Evolutionary conservation across 2,797 vertebrate species (phyloP).

Genomic region (Margarornis squamiger): DNA sequence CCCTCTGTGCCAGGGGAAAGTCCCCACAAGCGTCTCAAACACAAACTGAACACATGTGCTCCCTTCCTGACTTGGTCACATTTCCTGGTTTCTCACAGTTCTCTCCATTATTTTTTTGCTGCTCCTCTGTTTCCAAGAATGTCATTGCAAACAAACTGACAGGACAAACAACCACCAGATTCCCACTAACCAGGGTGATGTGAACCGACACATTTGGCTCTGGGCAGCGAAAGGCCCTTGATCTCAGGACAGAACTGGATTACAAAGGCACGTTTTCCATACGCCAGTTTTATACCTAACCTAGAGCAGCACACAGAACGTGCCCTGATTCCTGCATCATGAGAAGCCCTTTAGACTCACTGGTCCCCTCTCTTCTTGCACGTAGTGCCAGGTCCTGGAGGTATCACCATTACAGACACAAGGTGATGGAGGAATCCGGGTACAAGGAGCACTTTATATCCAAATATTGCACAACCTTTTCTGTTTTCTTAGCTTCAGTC

Average conservation of each 20-base stretch:
- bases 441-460: background rate
- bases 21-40: background rate
- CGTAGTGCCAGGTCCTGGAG: background rate
- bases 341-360: background rate
- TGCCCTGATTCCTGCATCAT: background rate
- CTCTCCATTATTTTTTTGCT: background rate
- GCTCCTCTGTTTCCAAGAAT: background rate
- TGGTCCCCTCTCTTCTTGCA: background rate
- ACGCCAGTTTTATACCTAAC: background rate
- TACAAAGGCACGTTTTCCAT: background rate
- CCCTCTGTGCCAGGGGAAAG: background rate
- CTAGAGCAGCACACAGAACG: background rate
- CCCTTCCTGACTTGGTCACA: background rate
- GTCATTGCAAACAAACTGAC: background rate
- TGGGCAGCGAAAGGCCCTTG: fast-evolving
- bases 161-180: background rate
- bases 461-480: background rate
- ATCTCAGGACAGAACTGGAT: background rate
- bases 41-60: background rate
- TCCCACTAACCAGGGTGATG: background rate
- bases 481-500: background rate
- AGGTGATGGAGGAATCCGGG: background rate
- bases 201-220: background rate
- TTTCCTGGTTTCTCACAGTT: conserved; percentile 35
- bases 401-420: background rate